phyloP scores from a whole-genome alignment of 2,113 vertebrate species.

The Syngnathoides biaculeatus region DNA sequence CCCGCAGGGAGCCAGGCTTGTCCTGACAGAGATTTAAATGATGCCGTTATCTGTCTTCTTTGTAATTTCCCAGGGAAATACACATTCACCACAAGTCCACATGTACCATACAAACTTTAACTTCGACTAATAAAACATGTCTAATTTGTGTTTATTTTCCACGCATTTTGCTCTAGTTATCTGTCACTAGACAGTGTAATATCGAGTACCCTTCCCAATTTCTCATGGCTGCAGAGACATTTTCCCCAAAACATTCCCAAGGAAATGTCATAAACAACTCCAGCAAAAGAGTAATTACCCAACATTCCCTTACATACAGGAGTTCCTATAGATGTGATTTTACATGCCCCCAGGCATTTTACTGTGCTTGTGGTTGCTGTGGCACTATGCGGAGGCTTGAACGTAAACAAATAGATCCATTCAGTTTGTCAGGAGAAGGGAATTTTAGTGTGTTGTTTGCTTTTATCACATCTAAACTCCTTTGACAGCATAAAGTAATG shows the following conservation, averaged over 20 bases:
- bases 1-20: conserved; percentile 10
- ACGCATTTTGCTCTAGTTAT: not conserved
- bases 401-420: conserved; percentile 60
- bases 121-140: not conserved
- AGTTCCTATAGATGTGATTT: conserved; percentile 39
- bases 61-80: not conserved
- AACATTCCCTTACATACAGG: conserved; percentile 27
- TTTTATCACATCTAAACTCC: conserved; percentile 37
- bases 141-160: conserved; percentile 6
- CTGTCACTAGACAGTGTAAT: not conserved
- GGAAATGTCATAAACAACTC: conserved; percentile 37
- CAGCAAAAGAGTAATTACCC: conserved; percentile 43
- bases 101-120: not conserved
- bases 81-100: not conserved
- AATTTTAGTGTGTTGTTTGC: conserved; percentile 43
- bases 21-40: conserved; percentile 11
- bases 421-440: conserved; percentile 40
- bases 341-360: conserved; percentile 15
- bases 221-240: conserved; percentile 12
- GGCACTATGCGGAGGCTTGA: conserved; percentile 28
- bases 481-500: conserved; percentile 28
- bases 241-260: conserved; percentile 41
- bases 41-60: conserved; percentile 2
- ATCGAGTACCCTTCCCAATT: conserved; percentile 1
- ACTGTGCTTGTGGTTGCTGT: conserved; percentile 32